Base-by-base conservation (phyloP, 2,888 invertebrate species). In the Lepidochrysops patricia region DNA sequence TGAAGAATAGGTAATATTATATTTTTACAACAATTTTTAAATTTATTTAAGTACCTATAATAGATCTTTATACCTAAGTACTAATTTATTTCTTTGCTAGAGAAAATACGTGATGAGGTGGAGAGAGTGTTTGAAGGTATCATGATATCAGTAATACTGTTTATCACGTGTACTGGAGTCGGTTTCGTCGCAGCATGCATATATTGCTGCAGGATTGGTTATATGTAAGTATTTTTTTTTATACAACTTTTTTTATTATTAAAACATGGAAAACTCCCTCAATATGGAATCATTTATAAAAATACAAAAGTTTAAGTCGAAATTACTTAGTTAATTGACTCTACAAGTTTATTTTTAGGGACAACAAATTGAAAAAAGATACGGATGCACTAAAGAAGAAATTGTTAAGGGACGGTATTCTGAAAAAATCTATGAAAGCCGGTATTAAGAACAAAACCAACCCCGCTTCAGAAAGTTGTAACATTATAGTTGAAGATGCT, bases 141-240 rank as follows among this genome's bases (percentile, higher is more conserved):
- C 35, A 67, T 77, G 13, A 64, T 82, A 61, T 72, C 84, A 1
- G 77, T 70, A 0, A 63, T 82, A 35, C 58, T 85, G 13, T 79
- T 84, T 61, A 69, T 78, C 4, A 52, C 72, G 0, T 82, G 83
- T 65, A 79, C 79, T 23, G 65, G 67, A 27, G 12, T 79, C 15
- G 79, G 83, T 62, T 69, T 72, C 13, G 2, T 76, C 7, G 68
- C 74, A 12, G 79, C 83, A 1, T 83, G 84, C 61, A 60, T 79
- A 50, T 85, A 84, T 64, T 85, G 84, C 65, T 80, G 72, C 64
- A 76, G 74, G 35, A 81, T 85, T n/a, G 77, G 72, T 68, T 79
- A 80, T 58, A 67, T 70, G 84, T 84, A 72, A 75, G 82, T 56
- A 48, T 1, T n/a, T n/a, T n/a, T n/a, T n/a, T n/a, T n/a, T n/a